Percentiles rank a stretch among this genome's conserved stretches.
phyloP scores from a whole-genome alignment of 2,113 vertebrate species.

The Penelope pileata region DNA sequence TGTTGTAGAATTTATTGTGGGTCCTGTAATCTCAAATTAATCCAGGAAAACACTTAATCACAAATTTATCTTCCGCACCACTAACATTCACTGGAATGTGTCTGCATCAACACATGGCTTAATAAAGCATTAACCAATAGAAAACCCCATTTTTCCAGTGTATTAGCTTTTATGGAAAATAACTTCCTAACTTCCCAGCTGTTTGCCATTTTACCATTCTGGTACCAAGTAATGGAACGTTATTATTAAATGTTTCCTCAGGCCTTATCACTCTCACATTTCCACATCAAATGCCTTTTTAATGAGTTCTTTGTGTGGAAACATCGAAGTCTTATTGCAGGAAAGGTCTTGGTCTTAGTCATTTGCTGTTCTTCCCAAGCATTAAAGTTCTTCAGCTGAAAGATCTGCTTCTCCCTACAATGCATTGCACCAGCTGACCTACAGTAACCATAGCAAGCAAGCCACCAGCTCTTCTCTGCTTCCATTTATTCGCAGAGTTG shows the following conservation, averaged over 20 bases:
- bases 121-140: not conserved
- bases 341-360: not conserved
- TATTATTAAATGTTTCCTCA: not conserved
- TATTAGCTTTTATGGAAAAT: not conserved
- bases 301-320: not conserved
- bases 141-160: not conserved
- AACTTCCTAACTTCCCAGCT: not conserved
- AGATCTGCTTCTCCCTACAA: not conserved
- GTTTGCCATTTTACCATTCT: not conserved
- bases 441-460: not conserved
- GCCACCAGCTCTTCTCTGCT: not conserved
- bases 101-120: not conserved
- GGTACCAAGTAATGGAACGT: not conserved
- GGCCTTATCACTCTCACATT: not conserved
- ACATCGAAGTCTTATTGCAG: not conserved
- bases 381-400: not conserved
- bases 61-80: not conserved
- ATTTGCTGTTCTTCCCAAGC: not conserved
- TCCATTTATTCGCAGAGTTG: not conserved
- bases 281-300: not conserved
- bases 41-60: not conserved
- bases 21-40: not conserved
- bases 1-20: not conserved
- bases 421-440: fast-evolving
- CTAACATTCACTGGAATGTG: not conserved